Evolutionary conservation across 2,888 invertebrate genomes (phyloP), one percentile per base, ranked within the genome.

Genomic region (Hypena proboscidalis): DNA sequence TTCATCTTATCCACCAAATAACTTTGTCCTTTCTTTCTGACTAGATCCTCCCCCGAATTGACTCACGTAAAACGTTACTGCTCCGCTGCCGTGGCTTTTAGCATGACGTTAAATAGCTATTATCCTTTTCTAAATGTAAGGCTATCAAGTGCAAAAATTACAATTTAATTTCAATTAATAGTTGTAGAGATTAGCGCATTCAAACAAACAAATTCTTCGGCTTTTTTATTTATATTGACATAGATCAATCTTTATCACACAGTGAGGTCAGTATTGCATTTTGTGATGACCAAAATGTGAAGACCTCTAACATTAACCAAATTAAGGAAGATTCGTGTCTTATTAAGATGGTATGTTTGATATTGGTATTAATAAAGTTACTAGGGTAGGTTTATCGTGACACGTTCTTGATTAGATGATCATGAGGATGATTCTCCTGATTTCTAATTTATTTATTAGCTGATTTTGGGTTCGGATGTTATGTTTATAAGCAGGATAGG

Each of bases 321-420:
- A n/a, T 11, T 8, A 8, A 13, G 9, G 15, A 26, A 17, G 11
- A 4, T 5, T 2, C 19, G 15, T 7, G 4, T 31, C 36, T 21
- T 6, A 1, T 0, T 9, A 35, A 1, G 20, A 11, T 40, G 39
- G 41, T 6, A 15, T 21, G 10, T 33, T 26, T 20, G 11, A 25
- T 30, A 31, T 31, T 8, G 14, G 45, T 50, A 42, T 45, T 57
- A 61, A 48, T 58, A 41, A 61, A 47, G 52, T 47, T 48, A 39
- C 11, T 14, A 17, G 33, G 52, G 43, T 37, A 23, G 21, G 23
- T 58, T 60, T 60, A 56, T 32, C 36, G 45, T 45, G 58, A 58
- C 52, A 57, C 46, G 57, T 51, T 26, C 40, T 26, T 61, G 46
- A 61, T 56, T 51, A 51, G 61, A 56, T 57, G 22, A 51, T 58